Percentiles rank a stretch among this genome's conserved stretches.
These are phyloP conservation scores for Silurus glanis DNA, from an alignment of 2,113 vertebrate species.

Conservation along the genomic window DNA sequence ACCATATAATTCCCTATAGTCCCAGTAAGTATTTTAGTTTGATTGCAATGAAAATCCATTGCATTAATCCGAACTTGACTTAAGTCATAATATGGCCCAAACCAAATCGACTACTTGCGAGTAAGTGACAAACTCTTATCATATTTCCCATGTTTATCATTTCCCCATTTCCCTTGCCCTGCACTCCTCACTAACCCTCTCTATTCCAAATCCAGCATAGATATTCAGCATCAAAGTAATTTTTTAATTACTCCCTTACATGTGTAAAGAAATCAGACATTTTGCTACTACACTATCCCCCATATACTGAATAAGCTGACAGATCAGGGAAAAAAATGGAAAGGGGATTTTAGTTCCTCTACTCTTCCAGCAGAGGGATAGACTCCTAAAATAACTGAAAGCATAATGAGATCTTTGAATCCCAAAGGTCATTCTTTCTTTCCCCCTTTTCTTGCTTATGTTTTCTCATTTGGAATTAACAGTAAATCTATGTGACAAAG, in stretches of 20 bases:
- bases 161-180: background rate
- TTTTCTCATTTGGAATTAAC: constrained; percentile 59
- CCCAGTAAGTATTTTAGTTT: background rate
- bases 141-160: background rate
- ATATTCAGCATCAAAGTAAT: constrained; percentile 53
- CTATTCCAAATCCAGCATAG: constrained; percentile 22
- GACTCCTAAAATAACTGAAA: constrained; percentile 51
- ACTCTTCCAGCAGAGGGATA: constrained; percentile 50
- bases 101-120: background rate
- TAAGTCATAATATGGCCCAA: background rate
- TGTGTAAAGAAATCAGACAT: constrained; percentile 42
- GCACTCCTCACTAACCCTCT: background rate
- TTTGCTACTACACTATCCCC: constrained; percentile 23
- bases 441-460: constrained; percentile 28
- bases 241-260: constrained; percentile 25
- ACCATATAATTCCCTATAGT: background rate
- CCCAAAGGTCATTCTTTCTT: constrained; percentile 46
- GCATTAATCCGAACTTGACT: background rate
- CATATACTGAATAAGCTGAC: constrained; percentile 62
- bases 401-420: constrained; percentile 57
- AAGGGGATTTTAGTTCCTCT: constrained; percentile 60
- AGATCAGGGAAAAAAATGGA: constrained; percentile 57
- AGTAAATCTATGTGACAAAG: constrained; percentile 54
- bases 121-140: background rate
- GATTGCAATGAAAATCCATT: background rate